Base-by-base conservation (phyloP, 2,113 vertebrate species). In the Pelmatolapia mariae region DNA sequence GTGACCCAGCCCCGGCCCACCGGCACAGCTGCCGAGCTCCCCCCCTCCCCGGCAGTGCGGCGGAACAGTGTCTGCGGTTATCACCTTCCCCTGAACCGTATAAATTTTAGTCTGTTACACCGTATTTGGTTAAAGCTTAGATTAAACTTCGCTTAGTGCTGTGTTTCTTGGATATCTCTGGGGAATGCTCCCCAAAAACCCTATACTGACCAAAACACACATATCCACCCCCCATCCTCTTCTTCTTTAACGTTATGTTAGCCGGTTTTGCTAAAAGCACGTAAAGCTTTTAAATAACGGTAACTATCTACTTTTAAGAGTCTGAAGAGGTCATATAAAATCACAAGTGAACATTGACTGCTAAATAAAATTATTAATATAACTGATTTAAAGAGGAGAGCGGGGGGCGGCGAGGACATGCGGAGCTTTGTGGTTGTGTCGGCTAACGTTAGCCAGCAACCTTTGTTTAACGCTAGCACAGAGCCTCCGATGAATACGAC, bases 381-480 rank as follows among this genome's bases (percentile, higher is more conserved):
- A 68, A 68, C 63, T 38, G 63, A 38, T 68, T 68, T 68, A 38
- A 38, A 5, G 11, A 10, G 24, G n/a, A 43, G 66, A 15, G 36
- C 18, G 18, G 66, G n/a, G 6, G n/a, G 24, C 45, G 40, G 38
- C 24, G 71, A 45, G 18, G 7, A 31, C 81, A 36, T 68, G 11
- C 38, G 18, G 54, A 31, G 81, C 45, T 86, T 81, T 38, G 83
- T 87, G 71, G 16, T 26, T n/a, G 53, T 47, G n/a, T 13, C 16
- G 52, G 89, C 81, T 92, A 92, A 57, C 79, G 52, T 33, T 86
- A 90, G 90, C 92, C 66, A 50, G 63, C 50, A 4, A 83, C 94
- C 89, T 89, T 94, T 94, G 90, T 94, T 91, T 85, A 86, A 82
- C 54, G 59, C 38, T 81, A 63, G 71, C 84, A 63, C 26, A 3